Evolutionary conservation across 2,113 vertebrate species (phyloP), one percentile per base, ranked within the genome.

Genomic region (Symphodus melops): DNA sequence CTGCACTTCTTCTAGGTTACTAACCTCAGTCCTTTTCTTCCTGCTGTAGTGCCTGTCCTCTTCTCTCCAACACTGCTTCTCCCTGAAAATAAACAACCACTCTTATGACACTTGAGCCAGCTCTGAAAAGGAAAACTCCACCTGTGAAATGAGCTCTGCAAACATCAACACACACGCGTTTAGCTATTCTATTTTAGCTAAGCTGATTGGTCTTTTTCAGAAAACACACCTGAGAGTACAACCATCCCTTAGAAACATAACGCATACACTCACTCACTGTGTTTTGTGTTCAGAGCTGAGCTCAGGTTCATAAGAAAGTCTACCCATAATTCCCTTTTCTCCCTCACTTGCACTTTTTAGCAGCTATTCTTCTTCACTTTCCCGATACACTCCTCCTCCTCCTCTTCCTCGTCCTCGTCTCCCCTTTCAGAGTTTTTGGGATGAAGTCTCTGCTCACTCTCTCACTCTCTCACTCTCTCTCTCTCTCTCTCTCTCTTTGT

Each of bases 1-100:
- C 4, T 89, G 92, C 94, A 93, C 92, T 86, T 60, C 19, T 64
- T 74, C 23, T 89, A 77, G 87, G 69, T 39, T 75, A 91, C 91
- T 93, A 92, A 92, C 87, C 75, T 79, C 57, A 20, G 13, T 81
- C 53, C 67, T 66, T 37, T 65, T 28, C 60, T 69, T 67, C 51
- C 73, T 51, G 48, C 48, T 51, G 48, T 51, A 51, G 48, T 51
- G 53, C 54, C 61, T 79, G 71, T 68, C 53, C 63, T 55, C 55
- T 68, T 58, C 73, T 72, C 55, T 68, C 39, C 57, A 59, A 36
- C 69, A 19, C 83, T 44, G n/a, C 72, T 16, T 37, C 68, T 37
- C 60, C 77, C 54, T 65, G 2, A 64, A 54, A 54, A 61, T 62
- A 2, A 64, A 54, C 52, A 60, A 57, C 48, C 49, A 56, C 49